Percentiles rank a stretch among this genome's conserved stretches.
phyloP scores from a whole-genome alignment of 2,113 vertebrate genomes.

The Salvator merianae region DNA sequence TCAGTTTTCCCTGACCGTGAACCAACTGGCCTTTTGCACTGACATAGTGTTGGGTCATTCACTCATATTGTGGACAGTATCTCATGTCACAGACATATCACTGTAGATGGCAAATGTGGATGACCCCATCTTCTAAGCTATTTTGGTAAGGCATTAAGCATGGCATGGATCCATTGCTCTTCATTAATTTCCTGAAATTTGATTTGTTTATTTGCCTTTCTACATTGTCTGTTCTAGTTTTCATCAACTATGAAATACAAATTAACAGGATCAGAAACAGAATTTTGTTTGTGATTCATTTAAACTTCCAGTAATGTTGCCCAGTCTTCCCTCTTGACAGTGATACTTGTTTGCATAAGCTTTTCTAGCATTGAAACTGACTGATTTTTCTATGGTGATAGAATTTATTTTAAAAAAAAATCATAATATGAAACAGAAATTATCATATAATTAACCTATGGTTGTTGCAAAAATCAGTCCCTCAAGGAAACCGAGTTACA shows the following conservation, averaged over 20 bases:
- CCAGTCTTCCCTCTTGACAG: background rate
- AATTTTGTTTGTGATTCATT: background rate
- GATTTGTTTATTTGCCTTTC: background rate
- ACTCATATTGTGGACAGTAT: no score
- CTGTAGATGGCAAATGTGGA: no score
- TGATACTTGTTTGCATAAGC: background rate
- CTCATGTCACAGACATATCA: no score
- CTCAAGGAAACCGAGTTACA: background rate
- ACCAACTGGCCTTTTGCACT: no score
- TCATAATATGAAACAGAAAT: background rate
- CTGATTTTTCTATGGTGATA: background rate
- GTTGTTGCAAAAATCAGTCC: background rate
- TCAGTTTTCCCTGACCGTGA: no score
- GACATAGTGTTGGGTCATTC: no score
- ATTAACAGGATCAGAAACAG: no score
- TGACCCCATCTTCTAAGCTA: background rate
- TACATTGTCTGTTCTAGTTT: background rate
- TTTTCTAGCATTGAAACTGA: background rate
- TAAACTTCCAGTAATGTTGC: background rate
- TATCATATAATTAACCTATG: background rate
- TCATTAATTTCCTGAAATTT: background rate
- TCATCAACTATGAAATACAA: no score
- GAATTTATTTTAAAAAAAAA: background rate
- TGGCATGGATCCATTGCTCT: background rate
- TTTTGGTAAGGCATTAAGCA: background rate